Conservation (phyloP, 2,888 invertebrate genomes). For the Argyresthia goedartella region DNA sequence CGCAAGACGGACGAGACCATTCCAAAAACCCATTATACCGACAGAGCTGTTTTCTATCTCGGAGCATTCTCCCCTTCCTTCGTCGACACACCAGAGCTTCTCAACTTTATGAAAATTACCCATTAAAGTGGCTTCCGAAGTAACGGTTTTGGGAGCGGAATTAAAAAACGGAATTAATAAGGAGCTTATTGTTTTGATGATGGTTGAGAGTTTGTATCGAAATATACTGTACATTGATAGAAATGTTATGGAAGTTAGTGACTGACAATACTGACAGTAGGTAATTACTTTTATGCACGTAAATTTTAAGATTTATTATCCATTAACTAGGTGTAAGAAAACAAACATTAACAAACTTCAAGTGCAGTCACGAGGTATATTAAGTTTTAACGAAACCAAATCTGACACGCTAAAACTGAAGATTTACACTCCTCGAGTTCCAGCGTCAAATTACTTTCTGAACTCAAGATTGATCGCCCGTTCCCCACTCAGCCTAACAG, state of each 20-base stretch:
- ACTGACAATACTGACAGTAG: too few species aligned
- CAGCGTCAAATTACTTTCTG: not conserved
- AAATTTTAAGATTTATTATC: too few species aligned
- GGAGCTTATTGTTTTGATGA: not conserved
- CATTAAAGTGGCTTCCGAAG: conserved; percentile 70
- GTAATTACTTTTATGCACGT: too few species aligned
- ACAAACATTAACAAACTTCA: too few species aligned
- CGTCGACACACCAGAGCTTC: conserved; percentile 42
- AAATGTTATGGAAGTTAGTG: too few species aligned
- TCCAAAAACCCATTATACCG: conserved; percentile 80
- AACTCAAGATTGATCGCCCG: conserved; percentile 3
- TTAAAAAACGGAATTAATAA: conserved; percentile 62
- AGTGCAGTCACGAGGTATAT: too few species aligned
- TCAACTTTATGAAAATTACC: conserved; percentile 69
- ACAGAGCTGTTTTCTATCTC: conserved; percentile 74
- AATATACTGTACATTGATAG: too few species aligned
- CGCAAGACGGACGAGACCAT: conserved; percentile 78
- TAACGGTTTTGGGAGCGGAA: conserved; percentile 64
- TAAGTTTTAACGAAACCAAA: too few species aligned
- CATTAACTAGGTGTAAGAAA: not conserved
- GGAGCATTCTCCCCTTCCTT: conserved; percentile 39
- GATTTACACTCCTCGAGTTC: not conserved
- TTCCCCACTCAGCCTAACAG: conserved; percentile 44
- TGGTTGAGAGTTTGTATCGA: too few species aligned
- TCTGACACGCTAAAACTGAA: too few species aligned